These are phyloP conservation scores for Thecocarcelia acutangulata DNA, from an alignment of 2,888 invertebrate species.

Conservation along the genomic window DNA sequence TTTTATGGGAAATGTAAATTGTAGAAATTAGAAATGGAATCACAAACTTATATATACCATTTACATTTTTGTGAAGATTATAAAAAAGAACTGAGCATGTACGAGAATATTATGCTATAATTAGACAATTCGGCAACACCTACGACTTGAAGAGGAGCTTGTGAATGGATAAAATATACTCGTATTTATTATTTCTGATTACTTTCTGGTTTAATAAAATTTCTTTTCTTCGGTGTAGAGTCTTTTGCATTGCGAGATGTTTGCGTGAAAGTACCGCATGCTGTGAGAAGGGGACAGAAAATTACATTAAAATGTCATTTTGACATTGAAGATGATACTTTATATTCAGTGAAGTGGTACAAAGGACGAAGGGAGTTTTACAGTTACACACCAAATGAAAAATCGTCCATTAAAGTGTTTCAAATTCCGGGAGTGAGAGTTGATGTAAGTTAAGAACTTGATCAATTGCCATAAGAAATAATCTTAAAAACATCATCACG, in stretches of 20 bases:
- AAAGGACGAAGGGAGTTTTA: conserved; percentile 91
- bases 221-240: conserved; percentile 73
- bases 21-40: no score
- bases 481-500: not conserved
- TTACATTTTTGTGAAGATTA: no score
- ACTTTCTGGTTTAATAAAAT: no score
- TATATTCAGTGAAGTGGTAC: conserved; percentile 94
- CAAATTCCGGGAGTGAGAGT: conserved; percentile 87
- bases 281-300: conserved; percentile 85
- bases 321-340: conserved; percentile 88
- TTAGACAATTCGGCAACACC: no score
- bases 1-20: no score
- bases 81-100: no score
- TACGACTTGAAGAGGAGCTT: no score
- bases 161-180: no score
- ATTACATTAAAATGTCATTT: conserved; percentile 87
- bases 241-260: conserved; percentile 83
- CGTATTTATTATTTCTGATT: no score
- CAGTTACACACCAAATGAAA: conserved; percentile 89
- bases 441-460: conserved; percentile 85
- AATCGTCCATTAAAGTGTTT: conserved; percentile 87
- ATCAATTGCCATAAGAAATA: conserved; percentile 6
- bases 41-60: no score
- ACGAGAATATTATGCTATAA: no score
- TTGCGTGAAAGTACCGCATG: conserved; percentile 85